These are phyloP conservation scores for Drosophila ezoana DNA, from an alignment of 2,888 invertebrate genomes.

Conservation along the genomic window DNA sequence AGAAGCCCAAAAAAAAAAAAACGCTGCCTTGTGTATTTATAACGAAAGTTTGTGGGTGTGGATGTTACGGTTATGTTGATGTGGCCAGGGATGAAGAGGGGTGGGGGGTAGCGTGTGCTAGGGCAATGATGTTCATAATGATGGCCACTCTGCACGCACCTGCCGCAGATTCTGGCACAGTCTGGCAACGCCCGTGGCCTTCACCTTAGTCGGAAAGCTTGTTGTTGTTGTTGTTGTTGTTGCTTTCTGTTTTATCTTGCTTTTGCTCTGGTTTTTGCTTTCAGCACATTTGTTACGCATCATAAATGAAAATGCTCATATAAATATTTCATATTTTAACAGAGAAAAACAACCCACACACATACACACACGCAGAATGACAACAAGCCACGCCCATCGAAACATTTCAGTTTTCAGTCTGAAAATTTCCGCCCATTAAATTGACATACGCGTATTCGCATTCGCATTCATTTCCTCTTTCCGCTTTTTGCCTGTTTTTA, in stretches of 20 bases:
- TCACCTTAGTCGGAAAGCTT: slow-evolving; percentile 31
- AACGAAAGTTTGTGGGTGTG: slow-evolving; percentile 64
- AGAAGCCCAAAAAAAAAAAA: slow-evolving; percentile 13
- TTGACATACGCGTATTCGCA: slow-evolving; percentile 77
- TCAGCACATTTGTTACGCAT: slow-evolving; percentile 78
- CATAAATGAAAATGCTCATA: slow-evolving; percentile 80
- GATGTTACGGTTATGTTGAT: background rate
- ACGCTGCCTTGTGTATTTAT: slow-evolving; percentile 54
- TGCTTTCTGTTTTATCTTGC: slow-evolving; percentile 3
- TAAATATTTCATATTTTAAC: slow-evolving; percentile 79
- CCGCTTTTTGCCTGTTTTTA: slow-evolving; percentile 20
- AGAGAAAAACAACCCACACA: slow-evolving; percentile 41
- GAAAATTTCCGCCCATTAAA: slow-evolving; percentile 79
- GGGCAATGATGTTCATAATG: slow-evolving; percentile 72
- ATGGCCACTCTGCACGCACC: slow-evolving; percentile 75
- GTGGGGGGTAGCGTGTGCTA: slow-evolving; percentile 37
- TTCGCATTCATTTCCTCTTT: slow-evolving; percentile 69
- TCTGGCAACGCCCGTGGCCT: slow-evolving; percentile 37
- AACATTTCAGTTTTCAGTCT: slow-evolving; percentile 56
- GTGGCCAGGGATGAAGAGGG: background rate
- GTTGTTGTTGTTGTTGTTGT: slow-evolving; percentile 9
- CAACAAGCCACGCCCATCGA: slow-evolving; percentile 49
- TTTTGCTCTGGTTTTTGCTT: slow-evolving; percentile 54
- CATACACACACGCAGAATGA: slow-evolving; percentile 34
- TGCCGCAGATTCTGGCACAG: slow-evolving; percentile 35